phyloP scores from a whole-genome alignment of 2,888 invertebrate genomes.

The Frankliniella fusca region DNA sequence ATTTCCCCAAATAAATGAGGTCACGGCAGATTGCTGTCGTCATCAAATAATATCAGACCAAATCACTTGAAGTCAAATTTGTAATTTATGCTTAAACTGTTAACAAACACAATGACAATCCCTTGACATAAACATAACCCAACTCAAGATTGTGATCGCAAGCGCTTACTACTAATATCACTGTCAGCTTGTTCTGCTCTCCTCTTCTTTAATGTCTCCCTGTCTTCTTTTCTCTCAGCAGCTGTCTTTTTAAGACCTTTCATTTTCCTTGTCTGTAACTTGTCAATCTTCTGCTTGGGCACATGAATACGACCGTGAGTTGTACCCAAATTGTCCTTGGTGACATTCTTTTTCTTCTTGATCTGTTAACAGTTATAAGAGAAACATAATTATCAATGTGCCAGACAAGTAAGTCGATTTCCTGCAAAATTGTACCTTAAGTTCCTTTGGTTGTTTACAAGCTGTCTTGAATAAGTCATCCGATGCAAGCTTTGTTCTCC shows the following conservation, averaged over 20 bases:
- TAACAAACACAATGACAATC: no score
- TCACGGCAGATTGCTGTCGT: neutral
- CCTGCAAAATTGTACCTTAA: slow-evolving; percentile 52
- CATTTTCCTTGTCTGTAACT: slow-evolving; percentile 85
- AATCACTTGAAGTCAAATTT: neutral
- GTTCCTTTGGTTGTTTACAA: slow-evolving; percentile 71
- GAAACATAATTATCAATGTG: slow-evolving; percentile 29
- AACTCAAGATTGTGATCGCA: neutral
- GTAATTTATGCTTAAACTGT: neutral
- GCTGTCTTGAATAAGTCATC: slow-evolving; percentile 82
- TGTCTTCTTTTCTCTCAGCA: slow-evolving; percentile 50
- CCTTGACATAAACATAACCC: no score
- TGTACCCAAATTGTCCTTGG: slow-evolving; percentile 80
- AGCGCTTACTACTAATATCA: neutral
- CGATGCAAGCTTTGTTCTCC: slow-evolving; percentile 83
- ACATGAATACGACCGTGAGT: slow-evolving; percentile 90
- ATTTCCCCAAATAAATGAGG: neutral
- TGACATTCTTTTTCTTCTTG: slow-evolving; percentile 86
- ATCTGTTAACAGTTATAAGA: slow-evolving; percentile 49
- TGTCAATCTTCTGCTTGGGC: slow-evolving; percentile 78
- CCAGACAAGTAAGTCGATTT: slow-evolving; percentile 13
- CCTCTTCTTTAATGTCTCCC: neutral
- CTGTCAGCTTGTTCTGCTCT: neutral
- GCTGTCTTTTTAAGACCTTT: slow-evolving; percentile 77
- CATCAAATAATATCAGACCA: no score